Conservation (phyloP, 2,113 vertebrate genomes). For the Scortum barcoo region DNA sequence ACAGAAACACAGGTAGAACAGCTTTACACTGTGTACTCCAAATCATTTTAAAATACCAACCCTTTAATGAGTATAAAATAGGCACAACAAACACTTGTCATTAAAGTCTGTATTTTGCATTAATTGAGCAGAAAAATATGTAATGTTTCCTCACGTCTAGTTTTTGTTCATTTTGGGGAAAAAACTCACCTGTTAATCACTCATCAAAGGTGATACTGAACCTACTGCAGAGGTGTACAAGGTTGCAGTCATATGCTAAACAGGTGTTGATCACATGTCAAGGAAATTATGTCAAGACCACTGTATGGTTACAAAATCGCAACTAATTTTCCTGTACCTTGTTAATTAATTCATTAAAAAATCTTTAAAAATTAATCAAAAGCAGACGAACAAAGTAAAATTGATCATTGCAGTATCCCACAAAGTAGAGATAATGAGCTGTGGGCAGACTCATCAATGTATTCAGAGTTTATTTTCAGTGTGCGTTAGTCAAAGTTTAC, state of each 20-base stretch:
- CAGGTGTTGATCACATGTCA: background rate
- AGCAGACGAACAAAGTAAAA: background rate
- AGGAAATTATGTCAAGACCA: background rate
- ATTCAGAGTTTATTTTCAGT: conserved; percentile 11
- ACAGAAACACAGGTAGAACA: background rate
- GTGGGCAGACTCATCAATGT: background rate
- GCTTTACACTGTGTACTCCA: background rate
- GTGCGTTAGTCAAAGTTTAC: conserved; percentile 33
- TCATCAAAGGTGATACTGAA: background rate
- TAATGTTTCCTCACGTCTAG: background rate
- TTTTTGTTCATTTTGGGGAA: background rate
- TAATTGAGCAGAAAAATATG: background rate
- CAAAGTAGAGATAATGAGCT: conserved; percentile 8
- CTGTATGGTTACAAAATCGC: background rate
- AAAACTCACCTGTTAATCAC: background rate
- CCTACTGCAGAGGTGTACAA: background rate
- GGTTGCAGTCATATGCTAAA: background rate
- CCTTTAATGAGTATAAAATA: background rate
- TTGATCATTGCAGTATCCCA: background rate
- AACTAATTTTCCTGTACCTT: background rate
- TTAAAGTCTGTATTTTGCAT: background rate
- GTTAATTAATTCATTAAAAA: background rate
- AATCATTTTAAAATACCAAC: background rate
- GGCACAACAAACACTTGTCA: background rate
- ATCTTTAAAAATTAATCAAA: background rate